These are phyloP conservation scores for Megaceryle alcyon DNA, from an alignment of 2,797 vertebrate species.

Conservation along the genomic window DNA sequence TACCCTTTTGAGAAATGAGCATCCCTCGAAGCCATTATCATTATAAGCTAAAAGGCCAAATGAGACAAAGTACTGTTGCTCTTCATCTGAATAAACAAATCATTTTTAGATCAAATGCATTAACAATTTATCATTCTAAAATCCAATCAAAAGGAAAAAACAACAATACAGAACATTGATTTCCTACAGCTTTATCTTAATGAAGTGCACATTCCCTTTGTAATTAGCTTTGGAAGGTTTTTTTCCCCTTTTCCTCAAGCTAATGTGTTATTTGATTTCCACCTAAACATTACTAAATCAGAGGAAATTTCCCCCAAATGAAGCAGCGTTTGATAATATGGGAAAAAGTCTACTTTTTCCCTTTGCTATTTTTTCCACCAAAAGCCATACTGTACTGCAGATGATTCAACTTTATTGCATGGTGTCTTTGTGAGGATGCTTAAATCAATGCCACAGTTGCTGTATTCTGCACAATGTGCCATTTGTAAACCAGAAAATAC, in stretches of 20 bases:
- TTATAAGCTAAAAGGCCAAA: conserved; percentile 64
- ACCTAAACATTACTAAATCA: conserved; percentile 26
- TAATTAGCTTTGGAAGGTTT: conserved; percentile 72
- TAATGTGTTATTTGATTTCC: conserved; percentile 64
- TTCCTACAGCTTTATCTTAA: conserved; percentile 64
- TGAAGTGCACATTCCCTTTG: conserved; percentile 65
- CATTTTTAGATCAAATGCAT: conserved; percentile 46
- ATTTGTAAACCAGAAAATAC: conserved; percentile 70
- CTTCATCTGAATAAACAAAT: conserved; percentile 73
- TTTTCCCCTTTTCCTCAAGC: not conserved
- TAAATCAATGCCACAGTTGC: conserved; percentile 62
- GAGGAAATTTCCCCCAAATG: conserved; percentile 54
- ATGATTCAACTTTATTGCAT: conserved; percentile 67
- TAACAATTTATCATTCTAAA: conserved; percentile 58
- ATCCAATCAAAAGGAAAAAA: conserved; percentile 60
- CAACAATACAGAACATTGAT: conserved; percentile 70
- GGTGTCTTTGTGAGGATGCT: conserved; percentile 40
- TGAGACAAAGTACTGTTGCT: conserved; percentile 55
- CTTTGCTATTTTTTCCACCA: conserved; percentile 22
- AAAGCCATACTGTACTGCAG: conserved; percentile 10
- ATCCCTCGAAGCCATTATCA: conserved; percentile 39
- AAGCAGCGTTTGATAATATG: conserved; percentile 45
- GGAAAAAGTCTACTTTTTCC: conserved; percentile 4
- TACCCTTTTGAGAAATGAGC: conserved; percentile 59
- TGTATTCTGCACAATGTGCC: conserved; percentile 47